Percentiles rank a stretch among this genome's conserved stretches.
phyloP scores from a whole-genome alignment of 2,797 vertebrate genomes.

The Clarias fuscus region DNA sequence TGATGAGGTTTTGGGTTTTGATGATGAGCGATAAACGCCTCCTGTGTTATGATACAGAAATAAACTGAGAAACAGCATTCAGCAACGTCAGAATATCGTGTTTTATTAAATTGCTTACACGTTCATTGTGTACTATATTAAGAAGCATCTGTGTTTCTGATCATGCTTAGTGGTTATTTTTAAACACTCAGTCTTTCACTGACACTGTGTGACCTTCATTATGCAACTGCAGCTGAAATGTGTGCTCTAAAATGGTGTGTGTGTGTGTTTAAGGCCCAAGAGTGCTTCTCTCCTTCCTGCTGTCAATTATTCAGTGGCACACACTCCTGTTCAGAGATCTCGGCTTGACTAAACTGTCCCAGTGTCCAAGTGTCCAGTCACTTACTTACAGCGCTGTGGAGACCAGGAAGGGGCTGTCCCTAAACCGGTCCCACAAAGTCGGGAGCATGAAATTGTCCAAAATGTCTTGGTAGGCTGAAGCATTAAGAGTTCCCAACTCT shows the following conservation, averaged over 20 bases:
- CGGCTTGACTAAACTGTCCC: conserved; percentile 4
- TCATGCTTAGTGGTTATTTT: background rate
- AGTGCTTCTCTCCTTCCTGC: conserved; percentile 19
- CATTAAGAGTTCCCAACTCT: no score
- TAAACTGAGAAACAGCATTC: background rate
- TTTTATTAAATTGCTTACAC: background rate
- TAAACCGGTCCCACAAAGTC: no score
- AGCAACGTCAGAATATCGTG: background rate
- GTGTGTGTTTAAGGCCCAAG: conserved; percentile 1
- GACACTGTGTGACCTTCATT: background rate
- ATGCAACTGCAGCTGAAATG: background rate
- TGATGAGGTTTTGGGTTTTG: no score
- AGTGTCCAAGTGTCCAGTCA: background rate
- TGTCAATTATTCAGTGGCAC: conserved; percentile 31
- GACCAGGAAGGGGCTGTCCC: no score
- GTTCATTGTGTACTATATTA: background rate
- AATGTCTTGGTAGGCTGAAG: no score
- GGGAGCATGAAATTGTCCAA: no score
- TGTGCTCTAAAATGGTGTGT: background rate
- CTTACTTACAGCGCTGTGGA: background rate
- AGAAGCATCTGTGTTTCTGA: background rate
- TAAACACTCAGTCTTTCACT: background rate
- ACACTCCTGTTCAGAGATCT: background rate
- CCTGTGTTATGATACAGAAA: background rate
- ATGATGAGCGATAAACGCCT: background rate